Evolutionary conservation across 1,140 invertebrate species (phyloP).

Genomic region (Metaphire vulgaris): DNA sequence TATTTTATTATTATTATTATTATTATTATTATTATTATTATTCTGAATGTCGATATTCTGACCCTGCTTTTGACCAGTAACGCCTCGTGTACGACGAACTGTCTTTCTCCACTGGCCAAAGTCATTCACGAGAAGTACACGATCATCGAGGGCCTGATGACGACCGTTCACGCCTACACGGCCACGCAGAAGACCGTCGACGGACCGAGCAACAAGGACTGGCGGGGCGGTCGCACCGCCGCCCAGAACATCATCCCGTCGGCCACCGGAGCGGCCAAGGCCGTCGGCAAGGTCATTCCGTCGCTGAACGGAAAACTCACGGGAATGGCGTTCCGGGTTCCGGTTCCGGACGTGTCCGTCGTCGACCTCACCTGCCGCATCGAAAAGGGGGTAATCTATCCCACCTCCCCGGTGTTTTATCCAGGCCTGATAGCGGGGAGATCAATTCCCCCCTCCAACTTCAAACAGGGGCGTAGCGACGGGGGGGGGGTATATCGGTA

Average conservation of each 20-base stretch:
- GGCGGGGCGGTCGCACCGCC: conserved; percentile 93
- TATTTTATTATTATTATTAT: too few species aligned
- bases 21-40: too few species aligned
- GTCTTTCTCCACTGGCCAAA: conserved; percentile 92
- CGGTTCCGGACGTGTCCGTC: conserved; percentile 88
- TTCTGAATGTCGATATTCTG: too few species aligned
- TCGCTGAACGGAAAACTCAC: conserved; percentile 62
- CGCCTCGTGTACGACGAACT: conserved; percentile 98
- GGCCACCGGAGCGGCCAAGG: conserved; percentile 91
- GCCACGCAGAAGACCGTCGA: conserved; percentile 98
- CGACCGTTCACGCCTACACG: conserved; percentile 95
- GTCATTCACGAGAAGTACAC: conserved; percentile 89
- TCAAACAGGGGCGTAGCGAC: too few species aligned
- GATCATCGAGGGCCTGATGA: conserved; percentile 95
- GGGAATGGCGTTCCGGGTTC: conserved; percentile 98
- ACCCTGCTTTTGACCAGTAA: conserved; percentile 63
- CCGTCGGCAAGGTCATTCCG: conserved; percentile 48
- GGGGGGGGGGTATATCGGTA: too few species aligned
- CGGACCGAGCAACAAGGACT: conserved; percentile 81
- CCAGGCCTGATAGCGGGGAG: too few species aligned
- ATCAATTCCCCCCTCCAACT: too few species aligned
- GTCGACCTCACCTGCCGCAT: conserved; percentile 78
- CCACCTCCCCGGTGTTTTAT: too few species aligned
- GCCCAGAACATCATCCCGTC: conserved; percentile 96
- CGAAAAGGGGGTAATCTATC: conserved; percentile 52